These are phyloP conservation scores for Sarcoramphus papa DNA, from an alignment of 2,797 vertebrate species.

Conservation along the genomic window DNA sequence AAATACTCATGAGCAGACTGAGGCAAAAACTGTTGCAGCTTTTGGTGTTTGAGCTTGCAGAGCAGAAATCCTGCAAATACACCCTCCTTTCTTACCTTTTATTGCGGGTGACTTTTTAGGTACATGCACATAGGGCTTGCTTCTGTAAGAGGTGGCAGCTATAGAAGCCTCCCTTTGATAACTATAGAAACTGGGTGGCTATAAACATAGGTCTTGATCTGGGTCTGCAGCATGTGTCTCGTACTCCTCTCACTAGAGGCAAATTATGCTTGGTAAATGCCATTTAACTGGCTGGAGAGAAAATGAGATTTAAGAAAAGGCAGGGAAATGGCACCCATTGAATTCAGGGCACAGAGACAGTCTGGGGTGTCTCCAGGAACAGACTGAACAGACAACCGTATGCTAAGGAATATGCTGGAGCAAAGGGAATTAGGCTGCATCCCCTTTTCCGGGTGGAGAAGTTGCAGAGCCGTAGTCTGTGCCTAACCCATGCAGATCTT, in stretches of 20 bases:
- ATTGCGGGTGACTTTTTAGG: background rate
- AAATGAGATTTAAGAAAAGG: background rate
- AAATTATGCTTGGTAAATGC: background rate
- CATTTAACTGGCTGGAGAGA: background rate
- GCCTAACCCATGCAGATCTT: background rate
- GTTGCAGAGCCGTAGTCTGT: background rate
- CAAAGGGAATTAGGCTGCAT: background rate
- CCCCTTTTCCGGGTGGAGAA: background rate
- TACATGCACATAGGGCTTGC: background rate
- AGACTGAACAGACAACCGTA: background rate
- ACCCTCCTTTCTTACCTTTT: background rate
- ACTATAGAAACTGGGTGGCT: background rate
- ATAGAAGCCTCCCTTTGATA: background rate
- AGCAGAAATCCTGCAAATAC: background rate
- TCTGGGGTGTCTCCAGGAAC: background rate
- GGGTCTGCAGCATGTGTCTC: background rate
- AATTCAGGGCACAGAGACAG: background rate
- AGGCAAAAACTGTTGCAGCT: background rate
- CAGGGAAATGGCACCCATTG: background rate
- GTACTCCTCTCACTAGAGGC: rapidly evolving
- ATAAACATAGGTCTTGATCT: background rate
- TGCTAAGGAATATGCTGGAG: background rate
- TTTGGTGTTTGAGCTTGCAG: background rate
- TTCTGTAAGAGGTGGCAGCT: background rate
- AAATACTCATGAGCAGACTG: background rate